Conservation (phyloP, 2,113 vertebrate genomes). For the Eolophus roseicapilla region DNA sequence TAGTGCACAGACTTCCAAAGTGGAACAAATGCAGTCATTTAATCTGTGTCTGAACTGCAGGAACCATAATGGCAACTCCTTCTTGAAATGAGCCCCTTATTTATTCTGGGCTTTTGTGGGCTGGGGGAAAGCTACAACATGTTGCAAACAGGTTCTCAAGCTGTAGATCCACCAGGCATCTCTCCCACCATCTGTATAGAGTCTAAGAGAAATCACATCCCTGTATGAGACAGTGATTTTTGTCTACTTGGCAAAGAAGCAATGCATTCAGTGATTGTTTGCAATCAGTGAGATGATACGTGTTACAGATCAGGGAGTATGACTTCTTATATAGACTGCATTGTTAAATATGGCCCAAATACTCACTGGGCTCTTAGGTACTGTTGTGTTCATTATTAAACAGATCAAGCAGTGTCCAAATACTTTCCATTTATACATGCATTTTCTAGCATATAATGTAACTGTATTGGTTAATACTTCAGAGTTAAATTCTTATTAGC, state of each 20-base stretch:
- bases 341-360: background rate
- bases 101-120: background rate
- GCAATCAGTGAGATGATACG: background rate
- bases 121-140: background rate
- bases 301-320: background rate
- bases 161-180: background rate
- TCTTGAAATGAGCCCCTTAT: background rate
- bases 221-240: background rate
- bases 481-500: background rate
- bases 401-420: background rate
- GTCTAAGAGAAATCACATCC: background rate
- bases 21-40: background rate
- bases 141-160: background rate
- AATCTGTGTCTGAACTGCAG: background rate
- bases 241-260: background rate
- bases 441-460: background rate
- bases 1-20: background rate
- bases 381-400: background rate
- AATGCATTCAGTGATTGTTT: background rate
- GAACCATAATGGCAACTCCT: background rate
- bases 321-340: background rate
- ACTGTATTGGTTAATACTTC: background rate
- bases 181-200: background rate
- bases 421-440: background rate
- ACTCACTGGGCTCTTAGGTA: background rate